Evolutionary conservation across 2,797 vertebrate species (phyloP), one percentile per base, ranked within the genome.

Genomic region (Linurgus olivaceus): DNA sequence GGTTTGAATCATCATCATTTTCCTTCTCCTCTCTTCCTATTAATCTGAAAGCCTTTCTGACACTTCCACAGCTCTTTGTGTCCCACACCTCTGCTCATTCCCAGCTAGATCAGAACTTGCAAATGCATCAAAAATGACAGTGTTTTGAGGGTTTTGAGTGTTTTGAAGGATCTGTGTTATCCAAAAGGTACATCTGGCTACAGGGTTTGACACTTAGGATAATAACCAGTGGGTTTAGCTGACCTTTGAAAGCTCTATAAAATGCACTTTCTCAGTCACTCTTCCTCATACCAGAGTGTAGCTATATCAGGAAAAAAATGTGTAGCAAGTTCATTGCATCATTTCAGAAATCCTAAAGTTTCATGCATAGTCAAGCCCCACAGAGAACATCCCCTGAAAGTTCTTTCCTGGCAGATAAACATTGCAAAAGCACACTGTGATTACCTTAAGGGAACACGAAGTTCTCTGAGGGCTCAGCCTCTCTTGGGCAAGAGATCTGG

Each of bases 381-480:
- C 35, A 61, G 57, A 77, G 82, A 93, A 94, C 68, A 51, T 51
- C 62, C 75, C 88, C 31, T 13, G 24, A 62, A 24, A 5, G 45
- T 44, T 73, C 65, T 44, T 92, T 92, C 86, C 80, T 47, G 42
- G 67, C 51, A 96, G 62, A 95, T 15, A 7, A 66, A 52, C 20
- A 25, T 86, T 88, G 93, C 91, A 91, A 70, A 93, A 96, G 66
- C 54, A 44, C 38, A 33, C 11, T 54, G 52, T 4, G 0, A 96
- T 98, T 98, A 98, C 98, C 96, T 97, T 95, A n/a, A 63, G 50
- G 83, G 93, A 78, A 88, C 40, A 29, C 0, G 7, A 66, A 85
- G 72, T 90, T 68, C 73, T 95, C 61, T 67, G 89, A 37, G 40
- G 28, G 6, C 35, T 67, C 1, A 1, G 33, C 35, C 48, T 71